Evolutionary conservation across 2,888 invertebrate genomes (phyloP), one percentile per base, ranked within the genome.

Genomic region (Nomada fucata): DNA sequence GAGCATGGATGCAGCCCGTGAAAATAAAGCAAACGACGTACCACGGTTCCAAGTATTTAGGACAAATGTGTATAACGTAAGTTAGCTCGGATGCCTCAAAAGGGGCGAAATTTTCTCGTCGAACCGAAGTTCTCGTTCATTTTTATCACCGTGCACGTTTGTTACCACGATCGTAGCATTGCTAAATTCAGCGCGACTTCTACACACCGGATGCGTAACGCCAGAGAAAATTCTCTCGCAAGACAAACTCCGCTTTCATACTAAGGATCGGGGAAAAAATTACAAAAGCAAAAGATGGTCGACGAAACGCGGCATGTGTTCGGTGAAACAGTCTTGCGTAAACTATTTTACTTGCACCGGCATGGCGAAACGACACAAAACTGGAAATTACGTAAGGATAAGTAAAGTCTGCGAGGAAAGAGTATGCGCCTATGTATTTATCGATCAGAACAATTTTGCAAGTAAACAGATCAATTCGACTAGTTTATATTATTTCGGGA

Each of bases 131-230:
- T 13, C 9, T n/a, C 64, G 36, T 26, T 77, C 29, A 52, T 67
- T 23, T 75, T 61, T 61, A 42, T 50, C 61, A 29, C 52, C 57
- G 23, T 23, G 50, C 23, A 23, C 36, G 11, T 57, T 63, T 57
- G 78, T 76, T 76, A 63, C 55, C 61, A 36, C 50, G 20, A 63
- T n/a, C 61, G 4, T 4, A 42, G 50, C 60, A 63, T 68, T 78
- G 55, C 76, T 50, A 78, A 75, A 78, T 50, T 61, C 55, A 47
- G 61, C 36, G 67, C 61, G 20, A 64, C 61, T 55, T 68, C 67
- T 61, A 78, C 76, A 76, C 68, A 76, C 76, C 68, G 78, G 78
- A 76, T 76, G 78, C 63, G 76, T 68, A 78, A 78, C 63, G 76
- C 59, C 47, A 55, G 57, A 78, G 68, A 52, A 78, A 68, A 68